phyloP scores from a whole-genome alignment of 2,797 vertebrate species.

The Emys orbicularis region DNA sequence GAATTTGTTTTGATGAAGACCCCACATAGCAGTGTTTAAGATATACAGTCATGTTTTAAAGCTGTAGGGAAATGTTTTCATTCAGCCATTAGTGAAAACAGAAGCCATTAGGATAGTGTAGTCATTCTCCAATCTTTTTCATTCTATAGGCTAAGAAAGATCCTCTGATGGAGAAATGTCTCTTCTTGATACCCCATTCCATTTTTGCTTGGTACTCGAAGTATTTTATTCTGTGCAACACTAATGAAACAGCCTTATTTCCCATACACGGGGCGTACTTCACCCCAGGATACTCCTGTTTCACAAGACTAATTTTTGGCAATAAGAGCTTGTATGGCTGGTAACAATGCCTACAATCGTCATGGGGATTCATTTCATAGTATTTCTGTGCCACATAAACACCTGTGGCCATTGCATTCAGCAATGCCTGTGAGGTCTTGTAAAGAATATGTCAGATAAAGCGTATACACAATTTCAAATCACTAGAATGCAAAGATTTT shows the following conservation, averaged over 20 bases:
- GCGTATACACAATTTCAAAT: neutral
- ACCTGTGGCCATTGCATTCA: slow-evolving; percentile 24
- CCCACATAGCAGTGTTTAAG: slow-evolving; percentile 34
- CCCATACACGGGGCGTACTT: neutral
- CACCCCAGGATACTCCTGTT: neutral
- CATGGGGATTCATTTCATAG: neutral
- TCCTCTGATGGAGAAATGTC: neutral
- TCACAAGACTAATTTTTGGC: neutral
- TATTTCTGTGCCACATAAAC: neutral
- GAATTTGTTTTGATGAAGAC: slow-evolving; percentile 54
- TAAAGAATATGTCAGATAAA: neutral
- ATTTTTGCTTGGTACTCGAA: slow-evolving; percentile 37
- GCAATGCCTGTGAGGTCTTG: neutral
- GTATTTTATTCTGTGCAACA: slow-evolving; percentile 29
- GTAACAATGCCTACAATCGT: slow-evolving; percentile 8
- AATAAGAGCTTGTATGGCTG: neutral
- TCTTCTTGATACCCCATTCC: slow-evolving; percentile 29
- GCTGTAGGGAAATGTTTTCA: slow-evolving; percentile 64
- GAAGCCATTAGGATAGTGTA: slow-evolving; percentile 69
- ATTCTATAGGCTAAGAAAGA: slow-evolving; percentile 48
- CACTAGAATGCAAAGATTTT: neutral
- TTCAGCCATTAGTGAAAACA: slow-evolving; percentile 75
- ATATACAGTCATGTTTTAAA: slow-evolving; percentile 53
- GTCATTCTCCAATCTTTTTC: slow-evolving; percentile 26
- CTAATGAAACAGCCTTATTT: neutral